A percentile compares a stretch with the other conserved stretches of the same genome.
Evolutionary conservation across 1,140 invertebrate genomes (phyloP).

Genomic region (Drosophila novamexicana): DNA sequence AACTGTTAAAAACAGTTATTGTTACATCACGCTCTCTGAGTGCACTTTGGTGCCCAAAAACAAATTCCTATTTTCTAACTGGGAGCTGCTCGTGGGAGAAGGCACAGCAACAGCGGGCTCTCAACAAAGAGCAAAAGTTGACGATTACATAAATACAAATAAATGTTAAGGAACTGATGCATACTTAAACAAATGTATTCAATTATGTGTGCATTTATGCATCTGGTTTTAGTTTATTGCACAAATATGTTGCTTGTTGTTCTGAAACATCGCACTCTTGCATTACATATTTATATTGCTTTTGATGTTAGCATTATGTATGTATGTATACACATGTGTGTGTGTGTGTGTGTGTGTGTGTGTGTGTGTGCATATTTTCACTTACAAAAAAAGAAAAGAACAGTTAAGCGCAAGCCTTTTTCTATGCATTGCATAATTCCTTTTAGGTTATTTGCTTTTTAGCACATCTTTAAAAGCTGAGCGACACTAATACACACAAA

Average conservation of each 20-base stretch:
- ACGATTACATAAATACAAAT: slow-evolving; percentile 11
- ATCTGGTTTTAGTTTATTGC: slow-evolving; percentile 17
- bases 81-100: neutral
- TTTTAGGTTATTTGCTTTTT: slow-evolving; percentile 49
- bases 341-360: neutral
- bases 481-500: slow-evolving; percentile 12
- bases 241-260: slow-evolving; percentile 2
- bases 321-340: neutral
- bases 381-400: slow-evolving; percentile 50
- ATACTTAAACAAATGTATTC: neutral
- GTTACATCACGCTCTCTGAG: slow-evolving; percentile 25
- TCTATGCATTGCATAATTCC: slow-evolving; percentile 47
- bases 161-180: neutral
- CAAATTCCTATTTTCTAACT: neutral
- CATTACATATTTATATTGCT: neutral
- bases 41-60: neutral
- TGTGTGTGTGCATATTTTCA: slow-evolving; percentile 41
- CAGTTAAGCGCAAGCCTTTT: slow-evolving; percentile 32
- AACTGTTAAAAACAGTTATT: slow-evolving; percentile 27
- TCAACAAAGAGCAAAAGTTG: neutral
- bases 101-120: neutral
- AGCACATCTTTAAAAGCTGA: slow-evolving; percentile 37
- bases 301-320: neutral
- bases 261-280: slow-evolving; percentile 1
- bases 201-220: slow-evolving; percentile 3